These are phyloP conservation scores for Elmis aenea DNA, from an alignment of 2,888 invertebrate species.

Conservation along the genomic window DNA sequence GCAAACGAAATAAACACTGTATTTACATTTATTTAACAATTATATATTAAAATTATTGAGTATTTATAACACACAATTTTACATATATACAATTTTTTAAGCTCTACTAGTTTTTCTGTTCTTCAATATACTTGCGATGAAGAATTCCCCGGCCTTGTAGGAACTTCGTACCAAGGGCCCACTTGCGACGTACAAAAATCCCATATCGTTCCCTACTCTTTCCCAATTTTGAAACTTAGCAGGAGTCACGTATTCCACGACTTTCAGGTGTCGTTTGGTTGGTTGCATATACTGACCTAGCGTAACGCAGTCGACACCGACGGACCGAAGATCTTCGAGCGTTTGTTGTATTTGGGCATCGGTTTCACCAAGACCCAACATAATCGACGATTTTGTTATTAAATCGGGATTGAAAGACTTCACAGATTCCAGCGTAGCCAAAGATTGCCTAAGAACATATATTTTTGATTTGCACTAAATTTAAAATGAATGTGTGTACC, in stretches of 20 bases:
- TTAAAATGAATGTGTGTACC: conserved; percentile 41
- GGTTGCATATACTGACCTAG: conserved; percentile 99
- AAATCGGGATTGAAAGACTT: conserved; percentile 75
- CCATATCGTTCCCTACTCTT: conserved; percentile 70
- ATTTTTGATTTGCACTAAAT: too few species aligned
- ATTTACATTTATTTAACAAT: background rate
- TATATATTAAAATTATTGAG: background rate
- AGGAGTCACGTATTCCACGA: conserved; percentile 94
- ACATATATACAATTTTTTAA: conserved; percentile 2
- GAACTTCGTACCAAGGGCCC: conserved; percentile 96
- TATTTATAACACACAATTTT: background rate
- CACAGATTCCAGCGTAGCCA: conserved; percentile 74
- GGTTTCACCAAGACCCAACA: conserved; percentile 92
- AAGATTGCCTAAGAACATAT: conserved; percentile 64
- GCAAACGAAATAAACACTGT: background rate
- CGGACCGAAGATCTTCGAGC: conserved; percentile 74
- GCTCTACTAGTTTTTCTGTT: conserved; percentile 50
- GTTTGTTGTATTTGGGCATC: conserved; percentile 83
- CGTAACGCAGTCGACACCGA: conserved; percentile 91
- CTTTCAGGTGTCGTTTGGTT: conserved; percentile 90
- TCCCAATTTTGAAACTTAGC: conserved; percentile 89
- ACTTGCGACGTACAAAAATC: conserved; percentile 95
- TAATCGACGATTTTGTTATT: conserved; percentile 96
- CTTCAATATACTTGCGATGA: conserved; percentile 74
- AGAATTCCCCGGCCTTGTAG: conserved; percentile 96